Conservation (phyloP, 2,113 vertebrate species). For the Petrocephalus microphthalmus region DNA sequence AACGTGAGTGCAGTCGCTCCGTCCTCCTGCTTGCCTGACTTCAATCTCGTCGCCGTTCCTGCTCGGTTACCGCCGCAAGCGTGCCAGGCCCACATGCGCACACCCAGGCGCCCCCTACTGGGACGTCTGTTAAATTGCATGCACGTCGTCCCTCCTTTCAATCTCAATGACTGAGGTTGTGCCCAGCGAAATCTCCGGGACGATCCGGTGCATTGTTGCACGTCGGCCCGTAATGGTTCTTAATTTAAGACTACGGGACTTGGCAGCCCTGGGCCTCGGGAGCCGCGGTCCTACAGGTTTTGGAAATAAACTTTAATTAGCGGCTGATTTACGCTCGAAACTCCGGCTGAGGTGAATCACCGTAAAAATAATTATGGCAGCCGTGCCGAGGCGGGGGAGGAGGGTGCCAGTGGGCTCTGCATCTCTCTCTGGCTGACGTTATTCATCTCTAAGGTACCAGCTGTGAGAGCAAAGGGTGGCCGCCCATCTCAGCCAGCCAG, state of each 20-base stretch:
- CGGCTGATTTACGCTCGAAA: background rate
- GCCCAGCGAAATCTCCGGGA: background rate
- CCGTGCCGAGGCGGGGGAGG: background rate
- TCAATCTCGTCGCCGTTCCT: background rate
- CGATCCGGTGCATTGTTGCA: background rate
- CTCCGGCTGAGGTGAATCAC: background rate
- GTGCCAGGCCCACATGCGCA: no score
- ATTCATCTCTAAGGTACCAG: background rate
- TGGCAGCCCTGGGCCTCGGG: background rate
- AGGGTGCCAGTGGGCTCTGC: background rate
- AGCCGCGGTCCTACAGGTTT: background rate
- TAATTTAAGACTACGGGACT: background rate
- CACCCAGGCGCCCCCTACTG: background rate
- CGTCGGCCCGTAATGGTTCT: background rate
- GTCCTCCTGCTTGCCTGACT: background rate
- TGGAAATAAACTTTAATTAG: slow-evolving; percentile 3
- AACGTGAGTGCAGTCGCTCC: slow-evolving; percentile 62
- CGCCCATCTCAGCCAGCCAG: background rate
- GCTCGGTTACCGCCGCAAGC: background rate
- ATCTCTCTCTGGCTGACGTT: background rate
- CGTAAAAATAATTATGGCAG: background rate
- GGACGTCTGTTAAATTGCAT: background rate
- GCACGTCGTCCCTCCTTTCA: background rate
- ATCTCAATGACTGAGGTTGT: background rate
- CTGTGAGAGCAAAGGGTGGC: background rate